phyloP scores from a whole-genome alignment of 2,888 invertebrate genomes.

The Tanypteryx hageni region DNA sequence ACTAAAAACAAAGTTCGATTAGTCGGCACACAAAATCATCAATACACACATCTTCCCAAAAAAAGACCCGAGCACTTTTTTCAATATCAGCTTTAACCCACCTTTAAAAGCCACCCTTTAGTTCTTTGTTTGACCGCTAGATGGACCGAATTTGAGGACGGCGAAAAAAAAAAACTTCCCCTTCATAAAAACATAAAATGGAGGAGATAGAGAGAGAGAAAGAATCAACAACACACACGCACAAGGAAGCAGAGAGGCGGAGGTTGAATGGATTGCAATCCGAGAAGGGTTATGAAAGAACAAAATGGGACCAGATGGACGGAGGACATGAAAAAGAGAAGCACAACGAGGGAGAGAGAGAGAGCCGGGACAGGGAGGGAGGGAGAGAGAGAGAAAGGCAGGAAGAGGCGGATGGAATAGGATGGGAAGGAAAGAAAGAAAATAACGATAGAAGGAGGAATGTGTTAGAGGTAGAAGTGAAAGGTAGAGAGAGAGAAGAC shows the following conservation, averaged over 20 bases:
- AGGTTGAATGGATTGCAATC: conserved; percentile 17
- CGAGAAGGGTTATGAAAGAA: not conserved
- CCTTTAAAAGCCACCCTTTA: too few species aligned
- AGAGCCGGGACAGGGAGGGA: not conserved
- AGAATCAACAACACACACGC: not conserved
- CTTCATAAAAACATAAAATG: too few species aligned
- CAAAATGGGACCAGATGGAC: not conserved
- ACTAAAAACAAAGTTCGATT: too few species aligned
- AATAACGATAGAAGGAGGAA: not conserved
- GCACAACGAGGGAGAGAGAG: not conserved
- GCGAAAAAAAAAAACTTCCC: too few species aligned
- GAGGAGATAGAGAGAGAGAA: too few species aligned
- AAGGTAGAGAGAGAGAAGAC: not conserved
- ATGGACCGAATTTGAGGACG: too few species aligned
- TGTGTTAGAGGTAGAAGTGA: not conserved
- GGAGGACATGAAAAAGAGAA: not conserved
- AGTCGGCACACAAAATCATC: too few species aligned
- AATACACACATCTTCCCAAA: too few species aligned
- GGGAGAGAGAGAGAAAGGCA: too few species aligned
- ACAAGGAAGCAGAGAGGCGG: not conserved
- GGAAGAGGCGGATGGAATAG: not conserved
- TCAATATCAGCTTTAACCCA: too few species aligned
- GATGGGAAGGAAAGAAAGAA: not conserved
- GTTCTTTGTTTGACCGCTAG: too few species aligned
- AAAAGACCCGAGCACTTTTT: too few species aligned